Percentiles rank a stretch among this genome's conserved stretches.
Conservation (phyloP, 2,113 vertebrate species). For the Ammodytes dubius region DNA sequence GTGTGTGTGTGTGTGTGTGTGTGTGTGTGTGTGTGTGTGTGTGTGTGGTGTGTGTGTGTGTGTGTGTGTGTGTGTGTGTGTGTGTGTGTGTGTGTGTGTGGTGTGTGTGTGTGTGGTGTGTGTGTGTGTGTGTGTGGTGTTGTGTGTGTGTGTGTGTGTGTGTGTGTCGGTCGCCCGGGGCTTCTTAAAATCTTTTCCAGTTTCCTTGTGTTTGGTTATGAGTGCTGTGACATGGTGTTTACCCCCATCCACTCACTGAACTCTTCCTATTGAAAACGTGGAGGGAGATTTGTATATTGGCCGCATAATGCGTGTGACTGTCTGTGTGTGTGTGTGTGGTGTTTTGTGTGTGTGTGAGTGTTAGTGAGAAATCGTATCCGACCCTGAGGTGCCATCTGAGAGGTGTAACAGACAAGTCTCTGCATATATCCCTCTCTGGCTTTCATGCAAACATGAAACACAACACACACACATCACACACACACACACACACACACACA, state of each 20-base stretch:
- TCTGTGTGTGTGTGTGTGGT: constrained; percentile 28
- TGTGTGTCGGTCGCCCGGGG: constrained; percentile 42
- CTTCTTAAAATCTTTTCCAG: constrained; percentile 16
- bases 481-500: not conserved
- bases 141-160: not conserved
- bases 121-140: no score
- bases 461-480: not conserved
- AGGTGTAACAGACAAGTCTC: constrained; percentile 65
- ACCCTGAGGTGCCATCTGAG: constrained; percentile 65
- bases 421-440: constrained; percentile 46
- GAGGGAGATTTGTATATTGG: constrained; percentile 38
- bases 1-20: no score
- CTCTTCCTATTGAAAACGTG: constrained; percentile 26
- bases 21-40: no score
- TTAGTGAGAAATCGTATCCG: constrained; percentile 65
- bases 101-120: no score
- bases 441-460: constrained; percentile 22
- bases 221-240: constrained; percentile 47
- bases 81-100: no score
- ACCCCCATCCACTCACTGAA: constrained; percentile 23
- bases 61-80: no score
- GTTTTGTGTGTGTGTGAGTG: constrained; percentile 24
- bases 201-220: constrained; percentile 54
- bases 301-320: no score
- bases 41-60: no score